Evolutionary conservation across 1,140 invertebrate species (phyloP).

Genomic region (Sogatella furcifera): DNA sequence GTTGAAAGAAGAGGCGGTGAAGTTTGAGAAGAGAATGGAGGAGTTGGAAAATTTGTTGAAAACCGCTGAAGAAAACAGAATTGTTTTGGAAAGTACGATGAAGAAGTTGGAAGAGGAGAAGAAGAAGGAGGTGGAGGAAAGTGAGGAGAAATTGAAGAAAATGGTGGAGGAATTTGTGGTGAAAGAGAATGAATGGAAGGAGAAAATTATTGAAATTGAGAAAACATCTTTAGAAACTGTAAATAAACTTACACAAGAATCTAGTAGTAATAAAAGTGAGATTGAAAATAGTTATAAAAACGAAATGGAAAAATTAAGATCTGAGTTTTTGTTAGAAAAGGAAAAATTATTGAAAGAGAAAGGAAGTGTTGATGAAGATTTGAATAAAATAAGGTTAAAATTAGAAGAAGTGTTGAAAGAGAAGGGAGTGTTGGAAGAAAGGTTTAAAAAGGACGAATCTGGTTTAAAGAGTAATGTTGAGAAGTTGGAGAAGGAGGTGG

Average conservation of each 20-base stretch:
- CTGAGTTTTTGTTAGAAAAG: constrained; percentile 18
- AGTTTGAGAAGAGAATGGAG: constrained; percentile 27
- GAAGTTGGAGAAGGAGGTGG: background rate
- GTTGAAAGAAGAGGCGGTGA: constrained; percentile 35
- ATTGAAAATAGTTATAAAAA: constrained; percentile 7
- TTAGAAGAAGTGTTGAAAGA: constrained; percentile 21
- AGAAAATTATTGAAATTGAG: constrained; percentile 25
- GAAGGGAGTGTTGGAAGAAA: constrained; percentile 23
- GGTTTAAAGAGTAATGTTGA: background rate
- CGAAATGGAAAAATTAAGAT: constrained; percentile 20
- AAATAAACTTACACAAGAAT: constrained; percentile 25
- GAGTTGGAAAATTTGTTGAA: constrained; percentile 17
- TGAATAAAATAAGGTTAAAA: constrained; percentile 24
- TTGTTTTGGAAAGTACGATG: constrained; percentile 28
- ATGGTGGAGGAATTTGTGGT: constrained; percentile 28
- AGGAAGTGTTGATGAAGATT: constrained; percentile 23
- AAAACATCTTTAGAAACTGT: constrained; percentile 30
- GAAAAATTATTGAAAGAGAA: constrained; percentile 20
- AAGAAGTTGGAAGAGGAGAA: constrained; percentile 29
- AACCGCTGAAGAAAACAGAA: constrained; percentile 7
- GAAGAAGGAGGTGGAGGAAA: constrained; percentile 27
- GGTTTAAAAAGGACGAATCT: constrained; percentile 6
- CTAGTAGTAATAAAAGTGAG: constrained; percentile 1
- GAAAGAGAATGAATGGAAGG: constrained; percentile 26
- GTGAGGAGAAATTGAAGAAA: constrained; percentile 26